Evolutionary conservation across 2,113 vertebrate genomes (phyloP).

Genomic region (Jaculus jaculus): DNA sequence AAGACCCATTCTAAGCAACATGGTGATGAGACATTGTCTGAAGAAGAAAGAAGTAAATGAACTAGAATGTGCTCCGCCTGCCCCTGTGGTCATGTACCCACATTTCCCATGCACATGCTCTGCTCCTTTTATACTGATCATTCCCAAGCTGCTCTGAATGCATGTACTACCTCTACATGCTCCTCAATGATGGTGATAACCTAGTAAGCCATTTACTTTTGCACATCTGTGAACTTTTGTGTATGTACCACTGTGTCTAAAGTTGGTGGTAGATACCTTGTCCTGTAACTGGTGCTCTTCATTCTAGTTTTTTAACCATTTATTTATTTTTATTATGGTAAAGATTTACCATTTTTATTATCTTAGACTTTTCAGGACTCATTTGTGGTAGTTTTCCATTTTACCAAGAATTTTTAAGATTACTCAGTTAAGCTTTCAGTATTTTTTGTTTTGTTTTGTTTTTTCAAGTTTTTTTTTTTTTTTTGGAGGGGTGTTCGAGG

Average conservation of each 20-base stretch:
- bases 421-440: background rate
- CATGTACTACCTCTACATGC: background rate
- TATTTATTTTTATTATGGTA: background rate
- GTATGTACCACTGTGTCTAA: background rate
- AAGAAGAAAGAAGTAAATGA: background rate
- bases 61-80: too few relatives aligned
- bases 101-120: background rate
- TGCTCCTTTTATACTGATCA: background rate
- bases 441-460: too few relatives aligned
- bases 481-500: too few relatives aligned
- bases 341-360: background rate
- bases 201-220: background rate
- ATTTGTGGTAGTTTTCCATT: background rate
- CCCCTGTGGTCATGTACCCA: background rate
- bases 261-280: background rate
- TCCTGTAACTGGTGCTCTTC: background rate
- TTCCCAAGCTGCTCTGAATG: background rate
- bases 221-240: background rate
- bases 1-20: background rate
- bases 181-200: background rate
- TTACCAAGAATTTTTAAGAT: background rate
- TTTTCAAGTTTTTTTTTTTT: too few relatives aligned
- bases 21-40: background rate
- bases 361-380: background rate
- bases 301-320: slow-evolving; percentile 3